These are phyloP conservation scores for Dromius quadrimaculatus DNA, from an alignment of 2,888 invertebrate genomes.

Conservation along the genomic window DNA sequence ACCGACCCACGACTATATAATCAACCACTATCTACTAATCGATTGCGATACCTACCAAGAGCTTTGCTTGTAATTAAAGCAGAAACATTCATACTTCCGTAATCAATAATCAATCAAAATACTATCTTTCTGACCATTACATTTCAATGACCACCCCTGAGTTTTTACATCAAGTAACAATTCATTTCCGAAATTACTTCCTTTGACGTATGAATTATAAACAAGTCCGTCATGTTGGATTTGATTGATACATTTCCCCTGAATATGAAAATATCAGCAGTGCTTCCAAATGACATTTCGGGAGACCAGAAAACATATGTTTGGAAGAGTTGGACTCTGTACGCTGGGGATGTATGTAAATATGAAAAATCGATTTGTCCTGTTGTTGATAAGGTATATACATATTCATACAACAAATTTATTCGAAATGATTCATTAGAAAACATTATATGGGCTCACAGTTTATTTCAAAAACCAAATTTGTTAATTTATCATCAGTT, in stretches of 20 bases:
- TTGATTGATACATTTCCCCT: slow-evolving; percentile 27
- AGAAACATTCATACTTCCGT: no score
- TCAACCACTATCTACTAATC: no score
- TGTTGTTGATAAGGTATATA: slow-evolving; percentile 15
- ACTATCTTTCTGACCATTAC: no score
- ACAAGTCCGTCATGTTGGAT: slow-evolving; percentile 16
- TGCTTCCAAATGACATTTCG: slow-evolving; percentile 27
- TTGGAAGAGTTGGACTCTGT: slow-evolving; percentile 9
- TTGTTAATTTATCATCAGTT: no score
- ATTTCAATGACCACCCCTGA: no score
- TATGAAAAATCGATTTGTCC: slow-evolving; percentile 21
- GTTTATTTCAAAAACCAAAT: no score
- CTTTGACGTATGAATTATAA: slow-evolving; percentile 26
- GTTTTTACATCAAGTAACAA: slow-evolving; percentile 15
- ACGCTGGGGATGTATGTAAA: slow-evolving; percentile 5
- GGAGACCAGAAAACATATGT: slow-evolving; percentile 16
- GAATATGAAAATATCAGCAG: slow-evolving; percentile 32
- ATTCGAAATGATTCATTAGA: slow-evolving; percentile 4
- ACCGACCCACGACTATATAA: no score
- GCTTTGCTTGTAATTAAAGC: no score
- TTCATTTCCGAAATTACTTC: slow-evolving; percentile 20
- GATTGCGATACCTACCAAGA: no score
- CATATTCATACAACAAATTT: slow-evolving; percentile 22
- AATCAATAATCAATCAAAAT: no score
- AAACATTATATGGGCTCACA: not conserved